Conservation (phyloP, 2,797 vertebrate species). For the Amniataba percoides region DNA sequence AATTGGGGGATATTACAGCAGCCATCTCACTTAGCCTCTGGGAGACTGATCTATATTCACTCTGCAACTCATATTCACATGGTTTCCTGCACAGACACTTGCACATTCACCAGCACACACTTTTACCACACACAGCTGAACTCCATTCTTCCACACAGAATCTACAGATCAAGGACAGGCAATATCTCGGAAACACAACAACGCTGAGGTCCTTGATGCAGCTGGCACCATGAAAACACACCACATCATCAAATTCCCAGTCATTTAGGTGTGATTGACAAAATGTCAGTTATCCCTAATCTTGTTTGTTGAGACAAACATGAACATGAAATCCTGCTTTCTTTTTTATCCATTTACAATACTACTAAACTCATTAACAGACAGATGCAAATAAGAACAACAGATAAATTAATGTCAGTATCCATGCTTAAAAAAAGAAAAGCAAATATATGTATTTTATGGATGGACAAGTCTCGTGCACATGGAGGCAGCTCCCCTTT, state of each 20-base stretch:
- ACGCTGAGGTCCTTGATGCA: neutral
- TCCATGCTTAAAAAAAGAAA: neutral
- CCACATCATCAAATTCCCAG: neutral
- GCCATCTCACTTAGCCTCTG: slow-evolving; percentile 85
- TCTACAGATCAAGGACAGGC: slow-evolving; percentile 16
- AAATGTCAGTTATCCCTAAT: neutral
- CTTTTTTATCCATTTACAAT: neutral
- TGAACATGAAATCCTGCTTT: neutral
- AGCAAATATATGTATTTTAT: neutral
- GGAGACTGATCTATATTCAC: slow-evolving; percentile 83
- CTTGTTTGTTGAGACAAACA: neutral
- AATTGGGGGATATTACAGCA: slow-evolving; percentile 86
- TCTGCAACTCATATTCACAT: slow-evolving; percentile 76
- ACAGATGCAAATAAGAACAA: neutral
- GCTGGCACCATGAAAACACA: slow-evolving; percentile 5
- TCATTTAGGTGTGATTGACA: neutral
- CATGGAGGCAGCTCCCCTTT: neutral
- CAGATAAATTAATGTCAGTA: neutral
- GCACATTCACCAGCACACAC: slow-evolving; percentile 17
- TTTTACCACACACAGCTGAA: slow-evolving; percentile 15
- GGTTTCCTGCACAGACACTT: slow-evolving; percentile 34
- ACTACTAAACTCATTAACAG: neutral
- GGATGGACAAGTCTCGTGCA: neutral
- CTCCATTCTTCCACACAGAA: slow-evolving; percentile 29
- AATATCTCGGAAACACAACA: slow-evolving; percentile 10